Percentiles rank a stretch among this genome's conserved stretches.
These are phyloP conservation scores for Drosophila cracens DNA, from an alignment of 2,888 invertebrate species.

Conservation along the genomic window DNA sequence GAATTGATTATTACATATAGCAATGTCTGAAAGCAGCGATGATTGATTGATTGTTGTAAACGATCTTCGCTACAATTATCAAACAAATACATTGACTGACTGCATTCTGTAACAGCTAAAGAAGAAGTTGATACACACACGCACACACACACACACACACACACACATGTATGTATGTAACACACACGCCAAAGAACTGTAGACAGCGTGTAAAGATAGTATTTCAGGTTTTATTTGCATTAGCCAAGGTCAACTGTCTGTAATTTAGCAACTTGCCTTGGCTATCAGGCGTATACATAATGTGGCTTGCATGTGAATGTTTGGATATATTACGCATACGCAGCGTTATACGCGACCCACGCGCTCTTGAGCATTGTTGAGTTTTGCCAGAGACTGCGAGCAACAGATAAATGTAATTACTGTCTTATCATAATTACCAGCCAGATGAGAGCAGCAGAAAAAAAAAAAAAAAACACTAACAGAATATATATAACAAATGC, in stretches of 20 bases:
- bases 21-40: conserved; percentile 29
- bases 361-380: conserved; percentile 38
- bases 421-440: conserved; percentile 80
- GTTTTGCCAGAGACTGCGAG: conserved; percentile 53
- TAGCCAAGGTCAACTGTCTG: conserved; percentile 46
- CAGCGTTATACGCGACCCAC: conserved; percentile 43
- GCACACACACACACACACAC: not conserved
- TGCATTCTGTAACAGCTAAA: conserved; percentile 20
- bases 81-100: conserved; percentile 29
- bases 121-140: conserved; percentile 12
- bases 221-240: conserved; percentile 10
- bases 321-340: conserved; percentile 68
- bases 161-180: not conserved
- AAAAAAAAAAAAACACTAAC: conserved; percentile 20
- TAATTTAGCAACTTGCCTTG: conserved; percentile 58
- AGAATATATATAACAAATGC: conserved; percentile 36
- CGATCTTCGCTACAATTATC: conserved; percentile 39
- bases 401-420: conserved; percentile 80
- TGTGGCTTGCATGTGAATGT: conserved; percentile 14
- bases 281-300: conserved; percentile 61
- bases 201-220: conserved; percentile 6
- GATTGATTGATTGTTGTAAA: conserved; percentile 43
- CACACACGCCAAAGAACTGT: conserved; percentile 9
- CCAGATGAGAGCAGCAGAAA: conserved; percentile 36
- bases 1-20: conserved; percentile 57